Base-by-base conservation (phyloP, 2,888 invertebrate species). In the Lysandra bellargus region DNA sequence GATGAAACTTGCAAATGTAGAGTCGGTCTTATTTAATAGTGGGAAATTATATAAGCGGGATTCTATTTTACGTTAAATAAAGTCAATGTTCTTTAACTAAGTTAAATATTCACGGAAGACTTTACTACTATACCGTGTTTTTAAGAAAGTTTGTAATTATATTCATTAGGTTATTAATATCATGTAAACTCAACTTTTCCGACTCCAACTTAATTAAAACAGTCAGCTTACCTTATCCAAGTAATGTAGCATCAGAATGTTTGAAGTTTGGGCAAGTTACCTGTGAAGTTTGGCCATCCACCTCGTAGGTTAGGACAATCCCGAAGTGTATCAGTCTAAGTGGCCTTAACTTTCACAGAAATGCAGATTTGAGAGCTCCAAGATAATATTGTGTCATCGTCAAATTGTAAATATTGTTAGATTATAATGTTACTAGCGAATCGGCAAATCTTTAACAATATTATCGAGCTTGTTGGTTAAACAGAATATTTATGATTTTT, bases 161-260 rank as follows among this genome's bases (percentile, higher is more conserved):
- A 30, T 79, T 61, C 57, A 80, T 78, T 77, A 76, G 73, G 79
- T 64, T 74, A 79, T 69, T 37, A 77, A 80, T 80, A 78, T 80
- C 80, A 81, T 80, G 80, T 81, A 79, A 82, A 79, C 78, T 72
- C 82, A 81, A 81, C 78, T 81, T 69, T 80, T 79, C 79, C 83
- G 83, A 80, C 80, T 89, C 86, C 88, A 88, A 92, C 88, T 90
- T 92, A 92, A 93, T 92, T 92, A 92, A 90, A 89, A 88, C 90
- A 91, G 89, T 89, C 88, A 90, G 90, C 92, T 90, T 91, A 93
- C 91, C 90, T 92, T 92, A 92, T 92, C 91, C 88, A 87, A 92
- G 89, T 92, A 91, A 91, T 92, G 92, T 89, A 91, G 90, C 89
- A 89, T 92, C 92, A 93, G 92, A 93, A 92, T 88, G 92, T 90